Percentiles rank a stretch among this genome's conserved stretches.
phyloP scores from a whole-genome alignment of 2,888 invertebrate genomes.

The Latrodectus hesperus region DNA sequence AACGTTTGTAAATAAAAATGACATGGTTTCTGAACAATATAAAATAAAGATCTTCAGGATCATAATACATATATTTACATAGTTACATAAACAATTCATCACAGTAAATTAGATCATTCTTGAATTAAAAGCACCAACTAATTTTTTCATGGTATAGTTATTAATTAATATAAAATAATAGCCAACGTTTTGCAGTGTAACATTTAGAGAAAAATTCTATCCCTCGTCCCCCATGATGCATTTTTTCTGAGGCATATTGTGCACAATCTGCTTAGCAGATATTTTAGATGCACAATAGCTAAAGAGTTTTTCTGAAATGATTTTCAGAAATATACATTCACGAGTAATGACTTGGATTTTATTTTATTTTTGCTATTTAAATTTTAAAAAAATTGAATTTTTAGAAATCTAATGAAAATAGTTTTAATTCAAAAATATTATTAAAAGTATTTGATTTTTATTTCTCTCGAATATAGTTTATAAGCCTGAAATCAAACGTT shows the following conservation, averaged over 20 bases:
- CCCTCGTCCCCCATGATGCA: neutral
- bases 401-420: neutral
- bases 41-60: constrained; percentile 13
- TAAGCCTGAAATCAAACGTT: too few species aligned
- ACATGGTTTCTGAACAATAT: constrained; percentile 17
- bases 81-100: constrained; percentile 45
- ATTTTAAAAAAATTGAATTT: neutral
- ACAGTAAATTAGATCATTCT: constrained; percentile 14
- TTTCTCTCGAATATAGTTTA: too few species aligned
- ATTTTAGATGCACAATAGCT: constrained; percentile 54
- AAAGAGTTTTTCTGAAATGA: neutral
- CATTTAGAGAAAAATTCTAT: neutral
- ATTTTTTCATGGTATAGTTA: neutral
- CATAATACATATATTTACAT: constrained; percentile 46
- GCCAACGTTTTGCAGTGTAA: neutral
- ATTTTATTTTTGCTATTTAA: too few species aligned
- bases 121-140: constrained; percentile 28
- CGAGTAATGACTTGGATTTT: neutral
- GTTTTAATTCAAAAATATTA: neutral
- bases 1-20: constrained; percentile 11
- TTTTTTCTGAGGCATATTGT: constrained; percentile 35
- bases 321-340: neutral
- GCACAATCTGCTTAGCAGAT: constrained; percentile 64
- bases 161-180: neutral
- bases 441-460: too few species aligned